Percentiles rank a stretch among this genome's conserved stretches.
Conservation (phyloP, 2,113 vertebrate genomes). For the Bos taurus region DNA sequence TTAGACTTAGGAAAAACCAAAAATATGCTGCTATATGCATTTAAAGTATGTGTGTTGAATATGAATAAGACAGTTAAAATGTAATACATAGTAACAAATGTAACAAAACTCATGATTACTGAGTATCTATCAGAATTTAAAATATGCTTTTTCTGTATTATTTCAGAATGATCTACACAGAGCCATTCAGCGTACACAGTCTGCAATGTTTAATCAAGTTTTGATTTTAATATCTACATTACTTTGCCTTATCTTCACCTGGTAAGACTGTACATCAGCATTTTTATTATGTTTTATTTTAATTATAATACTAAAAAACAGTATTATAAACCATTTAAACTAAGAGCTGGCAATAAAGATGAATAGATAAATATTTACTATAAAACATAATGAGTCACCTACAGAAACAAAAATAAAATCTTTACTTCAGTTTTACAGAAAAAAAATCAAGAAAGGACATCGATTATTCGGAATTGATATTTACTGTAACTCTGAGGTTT, state of each 20-base stretch:
- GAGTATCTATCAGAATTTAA: background rate
- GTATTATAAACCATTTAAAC: background rate
- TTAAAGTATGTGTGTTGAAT: background rate
- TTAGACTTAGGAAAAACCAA: background rate
- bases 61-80: background rate
- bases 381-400: background rate
- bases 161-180: slow-evolving; percentile 89
- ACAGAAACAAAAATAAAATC: background rate
- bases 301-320: background rate
- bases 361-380: background rate
- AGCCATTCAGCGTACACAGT: slow-evolving; percentile 88
- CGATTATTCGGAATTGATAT: background rate
- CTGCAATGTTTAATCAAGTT: slow-evolving; percentile 92
- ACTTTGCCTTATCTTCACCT: slow-evolving; percentile 90
- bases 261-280: slow-evolving; percentile 78
- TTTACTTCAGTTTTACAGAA: background rate
- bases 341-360: background rate
- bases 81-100: background rate
- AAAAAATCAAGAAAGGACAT: background rate
- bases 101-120: background rate
- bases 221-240: slow-evolving; percentile 90
- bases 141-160: slow-evolving; percentile 31
- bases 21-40: background rate
- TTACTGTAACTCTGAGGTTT: background rate
- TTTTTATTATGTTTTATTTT: slow-evolving; percentile 46